These are phyloP conservation scores for Nannoperca australis DNA, from an alignment of 2,797 vertebrate species.

Conservation along the genomic window DNA sequence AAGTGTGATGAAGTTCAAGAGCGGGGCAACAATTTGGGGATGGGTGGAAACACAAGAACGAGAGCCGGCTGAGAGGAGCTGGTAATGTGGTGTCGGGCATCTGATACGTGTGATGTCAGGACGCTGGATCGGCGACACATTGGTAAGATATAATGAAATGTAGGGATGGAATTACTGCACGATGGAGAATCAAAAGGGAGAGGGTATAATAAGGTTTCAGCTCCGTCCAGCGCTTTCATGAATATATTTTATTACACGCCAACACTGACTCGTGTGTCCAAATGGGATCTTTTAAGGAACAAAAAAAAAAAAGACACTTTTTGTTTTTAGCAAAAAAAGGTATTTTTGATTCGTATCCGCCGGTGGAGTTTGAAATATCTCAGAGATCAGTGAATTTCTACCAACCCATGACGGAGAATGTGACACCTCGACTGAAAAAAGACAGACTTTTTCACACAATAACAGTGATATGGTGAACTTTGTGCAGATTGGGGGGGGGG, in stretches of 20 bases:
- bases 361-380: slow-evolving; percentile 10
- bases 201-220: slow-evolving; percentile 38
- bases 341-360: slow-evolving; percentile 2
- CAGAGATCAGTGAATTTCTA: slow-evolving; percentile 1
- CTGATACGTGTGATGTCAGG: slow-evolving; percentile 78
- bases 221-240: not conserved
- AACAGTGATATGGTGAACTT: slow-evolving; percentile 28
- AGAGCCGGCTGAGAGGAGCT: slow-evolving; percentile 45
- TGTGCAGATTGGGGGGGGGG: slow-evolving; percentile 26
- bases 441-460: slow-evolving; percentile 38
- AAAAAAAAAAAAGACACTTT: not conserved
- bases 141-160: slow-evolving; percentile 49
- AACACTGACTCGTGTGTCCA: not conserved
- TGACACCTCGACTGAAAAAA: slow-evolving; percentile 16
- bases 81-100: slow-evolving; percentile 73
- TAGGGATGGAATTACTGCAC: slow-evolving; percentile 65
- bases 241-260: slow-evolving; percentile 28
- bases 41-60: slow-evolving; percentile 63
- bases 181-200: slow-evolving; percentile 52
- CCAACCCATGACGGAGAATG: slow-evolving; percentile 3
- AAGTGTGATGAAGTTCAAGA: slow-evolving; percentile 60
- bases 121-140: slow-evolving; percentile 44
- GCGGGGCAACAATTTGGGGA: slow-evolving; percentile 44
- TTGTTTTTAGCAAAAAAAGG: slow-evolving; percentile 5
- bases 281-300: slow-evolving; percentile 5